phyloP scores from a whole-genome alignment of 2,113 vertebrate species.

The Lonchura striata region DNA sequence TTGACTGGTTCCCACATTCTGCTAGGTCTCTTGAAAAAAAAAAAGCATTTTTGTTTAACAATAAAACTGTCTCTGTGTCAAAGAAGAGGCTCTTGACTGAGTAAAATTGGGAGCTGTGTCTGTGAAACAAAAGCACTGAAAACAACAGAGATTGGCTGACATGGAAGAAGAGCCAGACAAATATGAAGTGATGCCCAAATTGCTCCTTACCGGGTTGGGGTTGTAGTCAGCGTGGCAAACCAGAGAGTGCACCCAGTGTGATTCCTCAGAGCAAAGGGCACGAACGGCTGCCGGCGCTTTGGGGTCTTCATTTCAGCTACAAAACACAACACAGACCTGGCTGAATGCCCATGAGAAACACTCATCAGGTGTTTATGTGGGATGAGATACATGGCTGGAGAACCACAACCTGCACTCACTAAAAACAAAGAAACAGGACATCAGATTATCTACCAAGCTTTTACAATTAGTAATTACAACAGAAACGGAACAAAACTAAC shows the following conservation, averaged over 20 bases:
- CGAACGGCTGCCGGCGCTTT: slow-evolving; percentile 91
- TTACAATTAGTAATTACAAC: background rate
- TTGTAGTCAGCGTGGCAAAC: slow-evolving; percentile 95
- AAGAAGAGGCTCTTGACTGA: background rate
- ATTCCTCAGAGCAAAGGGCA: slow-evolving; percentile 92
- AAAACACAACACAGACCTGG: background rate
- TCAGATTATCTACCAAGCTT: background rate
- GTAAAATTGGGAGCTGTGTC: background rate
- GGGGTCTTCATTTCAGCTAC: slow-evolving; percentile 82
- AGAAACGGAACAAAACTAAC: background rate
- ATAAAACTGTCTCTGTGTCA: background rate
- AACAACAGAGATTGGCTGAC: background rate
- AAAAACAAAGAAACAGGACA: background rate
- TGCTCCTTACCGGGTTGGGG: slow-evolving; percentile 87
- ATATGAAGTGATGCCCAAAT: background rate
- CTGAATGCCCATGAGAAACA: background rate
- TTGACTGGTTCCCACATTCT: background rate
- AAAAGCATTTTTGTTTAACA: background rate
- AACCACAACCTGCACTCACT: background rate
- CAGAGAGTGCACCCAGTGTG: slow-evolving; percentile 94
- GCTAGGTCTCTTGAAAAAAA: background rate
- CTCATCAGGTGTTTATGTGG: background rate
- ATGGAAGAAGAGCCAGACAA: background rate
- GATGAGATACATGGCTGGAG: background rate
- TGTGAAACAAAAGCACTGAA: background rate